Base-by-base conservation (phyloP, 2,113 vertebrate species). In the Rhynchopsitta pachyrhyncha region DNA sequence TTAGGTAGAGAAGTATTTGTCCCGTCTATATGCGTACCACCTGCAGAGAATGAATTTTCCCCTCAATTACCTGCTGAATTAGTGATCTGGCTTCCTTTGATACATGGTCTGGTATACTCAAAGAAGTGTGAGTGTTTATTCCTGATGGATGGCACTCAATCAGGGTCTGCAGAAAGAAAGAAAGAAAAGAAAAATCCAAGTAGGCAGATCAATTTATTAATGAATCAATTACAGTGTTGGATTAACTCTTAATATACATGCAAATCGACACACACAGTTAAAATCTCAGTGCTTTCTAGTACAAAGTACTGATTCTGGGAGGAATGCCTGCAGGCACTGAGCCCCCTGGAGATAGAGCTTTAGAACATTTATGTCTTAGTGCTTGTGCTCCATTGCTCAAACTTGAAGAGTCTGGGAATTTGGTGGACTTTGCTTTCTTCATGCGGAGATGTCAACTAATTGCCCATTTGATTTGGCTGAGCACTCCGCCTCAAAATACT, bases 51-150 rank as follows among this genome's bases (percentile, higher is more conserved):
- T 24, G 57, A 62, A 31, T 62, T 76, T 69, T 64, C 35, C 68
- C 64, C 69, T 84, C 53, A 70, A 57, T 93, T 98, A 99, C 99
- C 99, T 99, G 98, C 93, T 99, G 98, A 92, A 99, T 96, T 85
- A 99, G 98, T 89, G 99, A 99, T 50, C 98, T 98, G 90, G 99
- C 99, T 95, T 99, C 99, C 93, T 99, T 98, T 9, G 99, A 99
- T 81, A 99, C 97, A 17, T 98, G 98, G 86, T 99, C 99, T 7
- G 99, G 99, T 98, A 99, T 97, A 97, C 98, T 99, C 96, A 99
- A 95, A 71, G 98, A 97, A 4, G 99, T 99, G 97, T 99, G 99
- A 67, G 98, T 99, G 83, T 98, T 98, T 95, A 99, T 99, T 96
- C 99, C 99, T 52, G 99, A 98, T 35, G 99, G 99, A 97, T 99